Evolutionary conservation across 2,797 vertebrate genomes (phyloP).

Genomic region (Periophthalmus magnuspinnatus): DNA sequence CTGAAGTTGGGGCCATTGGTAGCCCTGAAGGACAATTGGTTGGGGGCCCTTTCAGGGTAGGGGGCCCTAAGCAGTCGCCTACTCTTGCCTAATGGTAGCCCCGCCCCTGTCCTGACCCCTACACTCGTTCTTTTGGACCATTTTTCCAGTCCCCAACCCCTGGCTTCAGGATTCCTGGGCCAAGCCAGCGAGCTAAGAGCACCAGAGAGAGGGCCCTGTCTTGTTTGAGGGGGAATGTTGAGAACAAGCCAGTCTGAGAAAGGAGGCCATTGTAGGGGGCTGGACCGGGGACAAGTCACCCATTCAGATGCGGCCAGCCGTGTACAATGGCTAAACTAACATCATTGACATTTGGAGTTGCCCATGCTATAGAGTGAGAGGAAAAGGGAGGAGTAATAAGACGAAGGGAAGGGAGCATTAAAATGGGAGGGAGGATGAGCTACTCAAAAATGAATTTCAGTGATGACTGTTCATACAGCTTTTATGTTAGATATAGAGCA

Average conservation of each 20-base stretch:
- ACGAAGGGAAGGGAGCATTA: conserved; percentile 19
- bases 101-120: conserved; percentile 49
- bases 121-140: conserved; percentile 32
- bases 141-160: conserved; percentile 43
- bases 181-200: conserved; percentile 60
- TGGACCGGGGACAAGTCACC: conserved; percentile 84
- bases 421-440: conserved; percentile 43
- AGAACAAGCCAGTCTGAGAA: conserved; percentile 80
- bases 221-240: conserved; percentile 68
- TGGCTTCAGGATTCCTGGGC: conserved; percentile 47
- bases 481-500: conserved; percentile 49
- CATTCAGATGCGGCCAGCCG: conserved; percentile 89
- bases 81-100: too few relatives aligned
- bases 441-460: conserved; percentile 73
- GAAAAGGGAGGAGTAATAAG: conserved; percentile 57
- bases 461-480: conserved; percentile 59
- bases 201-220: conserved; percentile 64
- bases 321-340: conserved; percentile 97
- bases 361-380: conserved; percentile 71
- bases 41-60: too few relatives aligned
- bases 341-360: conserved; percentile 84
- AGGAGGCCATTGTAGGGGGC: conserved; percentile 83
- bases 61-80: too few relatives aligned
- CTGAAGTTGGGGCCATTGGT: too few relatives aligned
- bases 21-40: too few relatives aligned